Conservation (phyloP, 37 sponge, comb jelly and placozoan species). For the Diacarnus erythraeanus region DNA sequence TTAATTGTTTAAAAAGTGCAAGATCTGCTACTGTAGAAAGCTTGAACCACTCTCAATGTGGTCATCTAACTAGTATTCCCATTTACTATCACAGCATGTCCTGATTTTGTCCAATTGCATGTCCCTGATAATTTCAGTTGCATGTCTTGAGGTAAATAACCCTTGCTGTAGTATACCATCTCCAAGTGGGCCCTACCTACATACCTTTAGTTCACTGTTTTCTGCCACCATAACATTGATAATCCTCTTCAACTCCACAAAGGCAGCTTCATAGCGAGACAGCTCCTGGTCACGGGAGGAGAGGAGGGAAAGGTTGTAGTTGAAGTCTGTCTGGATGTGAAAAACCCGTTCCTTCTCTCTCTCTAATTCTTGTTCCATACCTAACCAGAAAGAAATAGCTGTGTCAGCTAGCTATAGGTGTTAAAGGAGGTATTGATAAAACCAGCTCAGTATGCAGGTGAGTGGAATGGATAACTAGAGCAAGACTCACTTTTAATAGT, state of each 20-base stretch:
- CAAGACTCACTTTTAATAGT: slow-evolving; percentile 20
- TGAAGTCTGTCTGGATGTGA: slow-evolving; percentile 41
- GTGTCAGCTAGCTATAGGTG: neutral
- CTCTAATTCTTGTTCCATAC: neutral
- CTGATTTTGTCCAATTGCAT: no score
- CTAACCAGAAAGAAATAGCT: neutral
- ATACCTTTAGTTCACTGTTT: slow-evolving; percentile 56
- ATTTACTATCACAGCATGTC: no score
- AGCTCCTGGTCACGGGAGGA: slow-evolving; percentile 50
- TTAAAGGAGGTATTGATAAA: neutral
- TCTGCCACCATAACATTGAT: slow-evolving; percentile 42
- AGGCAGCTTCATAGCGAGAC: slow-evolving; percentile 36
- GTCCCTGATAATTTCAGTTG: no score
- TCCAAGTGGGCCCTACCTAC: neutral
- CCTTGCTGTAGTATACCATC: no score
- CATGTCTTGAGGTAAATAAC: no score
- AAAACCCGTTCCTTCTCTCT: slow-evolving; percentile 15
- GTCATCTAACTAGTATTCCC: no score
- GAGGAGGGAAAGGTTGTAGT: slow-evolving; percentile 51
- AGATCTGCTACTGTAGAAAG: no score
- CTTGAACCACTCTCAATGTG: no score
- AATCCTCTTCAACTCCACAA: slow-evolving; percentile 31
- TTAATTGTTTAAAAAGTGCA: no score
- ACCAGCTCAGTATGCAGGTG: no score
- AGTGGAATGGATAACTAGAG: no score